Base-by-base conservation (phyloP, 2,888 invertebrate species). In the Drosophila eohydei region DNA sequence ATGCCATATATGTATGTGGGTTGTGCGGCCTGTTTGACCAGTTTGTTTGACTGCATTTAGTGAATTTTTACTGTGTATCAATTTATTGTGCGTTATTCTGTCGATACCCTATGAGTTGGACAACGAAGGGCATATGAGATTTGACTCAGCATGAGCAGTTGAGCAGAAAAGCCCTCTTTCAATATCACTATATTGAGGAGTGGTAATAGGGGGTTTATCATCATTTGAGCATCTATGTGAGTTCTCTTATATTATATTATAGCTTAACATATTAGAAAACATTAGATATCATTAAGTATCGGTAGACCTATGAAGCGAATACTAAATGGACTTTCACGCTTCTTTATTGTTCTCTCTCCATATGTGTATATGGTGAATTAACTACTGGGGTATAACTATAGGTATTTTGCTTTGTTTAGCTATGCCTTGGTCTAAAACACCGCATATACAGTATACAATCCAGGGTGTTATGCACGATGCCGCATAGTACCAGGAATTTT, bases 1-100 rank as follows among this genome's bases (percentile, higher is more conserved):
- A 48, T 34, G 26, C 2, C 41, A 26, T 14, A 26, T 51, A 14
- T 48, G 30, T 16, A 65, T 58, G 57, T 43, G 71, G 59, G 50
- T 1, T 69, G 56, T 21, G 41, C 44, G 52, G 32, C 58, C 51
- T 34, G 58, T 44, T 60, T 59, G 55, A 41, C 41, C 43, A 56
- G 58, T 62, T 66, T 61, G 14, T 52, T 40, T 52, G 56, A 30
- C 30, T 36, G 57, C 73, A 50, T 28, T 36, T 28, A 32, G 46
- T 40, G 36, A 50, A 52, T 70, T 50, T 59, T 55, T 36, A 26
- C 21, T 56, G 56, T 34, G 34, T 38, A 43, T 16, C 32, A 56
- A 56, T 14, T 56, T 14, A 56, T 34, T 43, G 56, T 56, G 21
- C 32, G 32, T 34, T 6, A 21, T 56, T 14, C 12, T 14, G 30